These are phyloP conservation scores for Eupithecia insigniata DNA, from an alignment of 2,888 invertebrate species.

Conservation along the genomic window DNA sequence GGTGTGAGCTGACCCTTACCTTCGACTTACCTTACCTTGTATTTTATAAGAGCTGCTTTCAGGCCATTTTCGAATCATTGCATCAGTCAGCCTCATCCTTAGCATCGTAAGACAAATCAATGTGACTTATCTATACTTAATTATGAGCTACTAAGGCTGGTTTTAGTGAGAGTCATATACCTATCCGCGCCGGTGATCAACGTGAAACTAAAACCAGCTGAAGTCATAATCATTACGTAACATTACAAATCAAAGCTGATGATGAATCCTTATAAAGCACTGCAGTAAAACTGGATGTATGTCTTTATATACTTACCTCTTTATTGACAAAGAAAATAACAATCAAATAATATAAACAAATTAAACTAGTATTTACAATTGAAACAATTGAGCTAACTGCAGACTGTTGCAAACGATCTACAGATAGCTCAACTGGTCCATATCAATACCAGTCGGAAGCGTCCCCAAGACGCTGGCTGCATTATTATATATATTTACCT, in stretches of 20 bases:
- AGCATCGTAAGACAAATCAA: neutral
- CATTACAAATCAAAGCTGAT: neutral
- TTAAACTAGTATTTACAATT: too few relatives aligned
- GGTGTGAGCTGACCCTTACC: constrained; percentile 21
- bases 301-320: neutral
- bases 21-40: neutral
- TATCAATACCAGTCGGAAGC: too few relatives aligned
- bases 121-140: neutral
- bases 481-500: too few relatives aligned
- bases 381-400: too few relatives aligned
- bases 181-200: too few relatives aligned
- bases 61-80: neutral
- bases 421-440: too few relatives aligned
- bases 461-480: too few relatives aligned
- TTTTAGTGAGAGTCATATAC: too few relatives aligned
- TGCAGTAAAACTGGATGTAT: neutral
- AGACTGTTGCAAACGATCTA: too few relatives aligned
- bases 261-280: neutral
- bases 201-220: too few relatives aligned
- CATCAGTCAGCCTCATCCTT: neutral
- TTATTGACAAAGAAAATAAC: too few relatives aligned
- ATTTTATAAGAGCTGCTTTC: neutral
- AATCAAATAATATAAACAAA: too few relatives aligned
- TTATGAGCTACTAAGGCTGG: neutral
- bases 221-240: neutral